Percentiles rank a stretch among this genome's conserved stretches.
Evolutionary conservation across 2,888 invertebrate species (phyloP).

Genomic region (Acanthococcus lagerstroemiae): DNA sequence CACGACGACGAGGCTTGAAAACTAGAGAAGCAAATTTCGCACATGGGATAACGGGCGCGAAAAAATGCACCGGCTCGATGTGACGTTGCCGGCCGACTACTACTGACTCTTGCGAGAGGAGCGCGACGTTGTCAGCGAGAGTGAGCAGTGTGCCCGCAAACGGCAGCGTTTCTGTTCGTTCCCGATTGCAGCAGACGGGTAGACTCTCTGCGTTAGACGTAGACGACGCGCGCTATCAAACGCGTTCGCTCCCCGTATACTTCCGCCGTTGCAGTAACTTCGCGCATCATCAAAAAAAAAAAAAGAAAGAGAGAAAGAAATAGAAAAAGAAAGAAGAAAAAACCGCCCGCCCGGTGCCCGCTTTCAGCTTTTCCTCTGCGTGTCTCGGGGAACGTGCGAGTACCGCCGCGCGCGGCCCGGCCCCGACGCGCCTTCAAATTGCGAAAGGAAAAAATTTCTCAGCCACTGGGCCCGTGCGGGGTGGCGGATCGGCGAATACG

Average conservation of each 20-base stretch:
- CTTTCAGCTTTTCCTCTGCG: background rate
- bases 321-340: too few relatives aligned
- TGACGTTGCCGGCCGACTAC: slow-evolving; percentile 31
- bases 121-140: slow-evolving; percentile 22
- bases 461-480: background rate
- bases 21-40: slow-evolving; percentile 13
- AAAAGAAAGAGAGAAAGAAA: too few relatives aligned
- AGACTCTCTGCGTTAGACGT: slow-evolving; percentile 22
- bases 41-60: slow-evolving; percentile 23
- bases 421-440: background rate
- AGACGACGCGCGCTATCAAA: slow-evolving; percentile 3
- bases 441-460: background rate
- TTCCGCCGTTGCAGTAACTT: background rate
- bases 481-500: background rate
- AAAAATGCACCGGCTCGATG: slow-evolving; percentile 31
- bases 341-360: too few relatives aligned
- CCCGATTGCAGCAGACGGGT: slow-evolving; percentile 13
- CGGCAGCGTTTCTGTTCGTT: slow-evolving; percentile 5
- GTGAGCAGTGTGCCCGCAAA: slow-evolving; percentile 14
- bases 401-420: background rate
- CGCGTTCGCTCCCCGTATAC: background rate
- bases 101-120: slow-evolving; percentile 2
- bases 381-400: background rate
- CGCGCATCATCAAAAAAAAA: background rate
- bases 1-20: slow-evolving; percentile 10